Percentiles rank a stretch among this genome's conserved stretches.
phyloP scores from a whole-genome alignment of 2,888 invertebrate species.

The Aphodius sticticus region DNA sequence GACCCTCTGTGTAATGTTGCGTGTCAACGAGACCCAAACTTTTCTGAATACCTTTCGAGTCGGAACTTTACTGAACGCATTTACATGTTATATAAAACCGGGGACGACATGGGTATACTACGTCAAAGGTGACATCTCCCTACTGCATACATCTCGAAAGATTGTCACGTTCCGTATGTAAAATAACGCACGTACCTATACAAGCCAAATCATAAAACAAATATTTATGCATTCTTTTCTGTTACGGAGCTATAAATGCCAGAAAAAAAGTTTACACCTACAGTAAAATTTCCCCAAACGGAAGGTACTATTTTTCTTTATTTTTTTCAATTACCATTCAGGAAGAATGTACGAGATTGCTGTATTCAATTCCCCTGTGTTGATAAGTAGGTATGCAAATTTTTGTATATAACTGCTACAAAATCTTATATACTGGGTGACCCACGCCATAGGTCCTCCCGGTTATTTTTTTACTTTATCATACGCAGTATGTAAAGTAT shows the following conservation, averaged over 20 bases:
- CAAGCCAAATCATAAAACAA: background rate
- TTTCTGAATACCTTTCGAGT: background rate
- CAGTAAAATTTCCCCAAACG: background rate
- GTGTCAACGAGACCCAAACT: background rate
- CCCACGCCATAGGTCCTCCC: too few species aligned
- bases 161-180: background rate
- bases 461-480: too few species aligned
- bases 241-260: background rate
- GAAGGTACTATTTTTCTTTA: background rate
- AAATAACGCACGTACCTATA: background rate
- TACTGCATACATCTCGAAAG: background rate
- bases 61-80: background rate
- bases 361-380: too few species aligned
- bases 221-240: background rate
- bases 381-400: too few species aligned
- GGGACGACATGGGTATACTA: background rate
- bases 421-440: too few species aligned
- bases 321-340: too few species aligned
- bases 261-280: background rate
- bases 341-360: too few species aligned
- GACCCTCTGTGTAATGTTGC: background rate
- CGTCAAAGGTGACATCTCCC: background rate
- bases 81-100: slow-evolving; percentile 4
- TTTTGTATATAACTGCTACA: too few species aligned
- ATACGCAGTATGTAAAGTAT: too few species aligned